Evolutionary conservation across 2,113 vertebrate species (phyloP), one percentile per base, ranked within the genome.

Genomic region (Arvicanthis niloticus): DNA sequence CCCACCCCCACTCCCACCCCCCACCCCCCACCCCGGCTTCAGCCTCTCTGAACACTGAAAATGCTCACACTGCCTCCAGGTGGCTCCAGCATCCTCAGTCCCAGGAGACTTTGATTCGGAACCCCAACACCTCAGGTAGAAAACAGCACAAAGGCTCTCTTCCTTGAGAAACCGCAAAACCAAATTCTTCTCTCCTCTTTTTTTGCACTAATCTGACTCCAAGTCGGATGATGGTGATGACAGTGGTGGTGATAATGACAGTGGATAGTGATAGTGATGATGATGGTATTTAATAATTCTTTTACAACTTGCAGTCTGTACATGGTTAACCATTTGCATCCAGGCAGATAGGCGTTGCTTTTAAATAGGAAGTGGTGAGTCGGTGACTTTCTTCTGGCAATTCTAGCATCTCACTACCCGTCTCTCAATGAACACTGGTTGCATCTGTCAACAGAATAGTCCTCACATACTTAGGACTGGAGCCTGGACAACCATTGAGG

Each of bases 321-420:
- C 53, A 42, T 56, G 90, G 96, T 96, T 96, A 97, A 94, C 37
- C 89, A 80, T 77, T 72, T 45, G 67, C 86, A 17, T 82, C 75
- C 86, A 86, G 76, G 85, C 68, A 75, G 65, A 76, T 8, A 95
- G 96, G 97, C 93, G 92, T 96, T 77, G 21, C 97, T 95, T 70
- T 62, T 34, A 26, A 94, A 34, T 95, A 97, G 97, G 97, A 98
- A 98, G 97, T 98, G 92, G 96, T 77, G 86, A 80, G 42, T 45
- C 37, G 77, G 77, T n/a, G 62, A 75, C 88, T 85, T 73, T 91
- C 93, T 62, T 67, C 62, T 9, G 85, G 80, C 31, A 8, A 0
- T 21, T 26, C 88, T n/a, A 11, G 95, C 3, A 4, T 75, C 77
- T 86, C 40, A 1, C 65, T 11, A n/a, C 21, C 7, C 81, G 72